Evolutionary conservation across 2,888 invertebrate species (phyloP).

Genomic region (Taphrorychus bicolor): DNA sequence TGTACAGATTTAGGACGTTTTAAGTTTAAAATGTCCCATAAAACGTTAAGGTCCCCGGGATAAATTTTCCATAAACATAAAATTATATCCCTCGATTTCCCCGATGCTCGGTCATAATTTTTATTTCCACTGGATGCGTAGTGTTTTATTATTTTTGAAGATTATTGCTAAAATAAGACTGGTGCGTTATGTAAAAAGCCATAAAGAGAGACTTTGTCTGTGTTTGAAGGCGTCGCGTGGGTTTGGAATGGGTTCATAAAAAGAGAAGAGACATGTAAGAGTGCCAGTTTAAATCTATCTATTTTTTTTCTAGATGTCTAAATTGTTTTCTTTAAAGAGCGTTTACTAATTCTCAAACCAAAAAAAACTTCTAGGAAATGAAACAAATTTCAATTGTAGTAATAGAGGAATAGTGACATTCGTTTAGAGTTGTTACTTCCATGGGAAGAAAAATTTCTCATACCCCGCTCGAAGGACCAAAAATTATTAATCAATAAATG

Average conservation of each 20-base stretch:
- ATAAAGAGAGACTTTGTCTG: slow-evolving; percentile 15
- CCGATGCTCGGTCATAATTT: slow-evolving; percentile 35
- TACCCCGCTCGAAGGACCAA: too few relatives aligned
- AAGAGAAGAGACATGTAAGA: not conserved
- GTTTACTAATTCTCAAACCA: too few relatives aligned
- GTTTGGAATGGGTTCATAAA: slow-evolving; percentile 19
- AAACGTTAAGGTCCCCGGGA: slow-evolving; percentile 35
- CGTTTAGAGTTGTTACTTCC: too few relatives aligned
- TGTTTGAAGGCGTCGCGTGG: slow-evolving; percentile 7
- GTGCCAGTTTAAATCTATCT: not conserved
- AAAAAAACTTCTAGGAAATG: too few relatives aligned
- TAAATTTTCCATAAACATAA: slow-evolving; percentile 42
- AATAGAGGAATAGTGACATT: too few relatives aligned
- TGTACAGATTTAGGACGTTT: slow-evolving; percentile 40
- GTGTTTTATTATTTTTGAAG: slow-evolving; percentile 34
- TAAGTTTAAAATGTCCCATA: slow-evolving; percentile 37
- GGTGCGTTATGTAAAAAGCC: slow-evolving; percentile 29
- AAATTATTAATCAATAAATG: too few relatives aligned
- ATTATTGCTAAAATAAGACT: slow-evolving; percentile 30
- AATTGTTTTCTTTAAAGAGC: too few relatives aligned
- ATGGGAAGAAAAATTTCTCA: too few relatives aligned
- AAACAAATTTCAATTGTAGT: too few relatives aligned
- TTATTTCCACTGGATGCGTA: slow-evolving; percentile 31
- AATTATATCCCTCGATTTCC: slow-evolving; percentile 38
- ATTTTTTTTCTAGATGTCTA: too few relatives aligned